Conservation (phyloP, 2,888 invertebrate genomes). For the Bruchidius siliquastri region DNA sequence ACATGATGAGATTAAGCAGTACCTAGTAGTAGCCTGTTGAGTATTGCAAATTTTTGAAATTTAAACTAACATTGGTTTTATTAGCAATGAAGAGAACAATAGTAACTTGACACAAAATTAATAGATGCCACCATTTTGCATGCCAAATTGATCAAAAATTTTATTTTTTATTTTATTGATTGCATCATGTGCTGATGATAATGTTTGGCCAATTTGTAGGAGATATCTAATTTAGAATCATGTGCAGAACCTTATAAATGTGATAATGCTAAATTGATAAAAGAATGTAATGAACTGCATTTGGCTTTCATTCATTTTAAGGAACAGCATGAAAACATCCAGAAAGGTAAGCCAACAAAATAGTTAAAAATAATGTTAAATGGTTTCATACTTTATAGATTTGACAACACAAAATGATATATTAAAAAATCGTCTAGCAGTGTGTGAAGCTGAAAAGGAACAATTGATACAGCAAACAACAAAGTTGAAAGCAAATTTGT, state of each 20-base stretch:
- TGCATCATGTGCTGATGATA: too few relatives aligned
- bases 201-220: constrained; percentile 50
- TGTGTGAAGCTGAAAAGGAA: constrained; percentile 48
- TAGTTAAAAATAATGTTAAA: neutral
- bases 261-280: constrained; percentile 71
- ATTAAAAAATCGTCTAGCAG: constrained; percentile 56
- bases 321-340: constrained; percentile 59
- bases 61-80: too few relatives aligned
- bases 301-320: constrained; percentile 60
- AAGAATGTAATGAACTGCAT: constrained; percentile 72
- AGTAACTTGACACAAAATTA: too few relatives aligned
- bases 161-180: too few relatives aligned
- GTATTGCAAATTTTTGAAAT: too few relatives aligned
- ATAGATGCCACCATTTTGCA: too few relatives aligned
- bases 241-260: constrained; percentile 76
- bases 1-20: too few relatives aligned
- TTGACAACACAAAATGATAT: constrained; percentile 50
- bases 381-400: constrained; percentile 39
- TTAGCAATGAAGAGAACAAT: too few relatives aligned
- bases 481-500: constrained; percentile 54
- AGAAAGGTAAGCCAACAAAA: constrained; percentile 45
- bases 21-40: too few relatives aligned
- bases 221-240: constrained; percentile 63
- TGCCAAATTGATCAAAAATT: too few relatives aligned
- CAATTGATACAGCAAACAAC: constrained; percentile 27